Evolutionary conservation across 2,797 vertebrate species (phyloP).

Genomic region (Mionectes olivaceus): DNA sequence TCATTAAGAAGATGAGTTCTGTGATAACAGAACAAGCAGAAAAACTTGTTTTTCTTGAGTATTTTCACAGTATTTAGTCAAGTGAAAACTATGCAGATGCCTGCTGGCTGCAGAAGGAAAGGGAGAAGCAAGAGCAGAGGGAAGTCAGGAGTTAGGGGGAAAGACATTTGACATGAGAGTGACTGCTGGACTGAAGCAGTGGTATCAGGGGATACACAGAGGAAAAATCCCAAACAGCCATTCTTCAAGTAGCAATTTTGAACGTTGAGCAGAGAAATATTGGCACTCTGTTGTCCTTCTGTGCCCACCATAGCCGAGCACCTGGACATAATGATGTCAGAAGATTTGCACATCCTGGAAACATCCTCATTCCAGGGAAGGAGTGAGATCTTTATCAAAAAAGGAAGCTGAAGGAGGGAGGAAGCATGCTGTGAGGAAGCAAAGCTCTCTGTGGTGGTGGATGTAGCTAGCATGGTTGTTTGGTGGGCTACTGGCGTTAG

Average conservation of each 20-base stretch:
- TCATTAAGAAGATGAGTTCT: neutral
- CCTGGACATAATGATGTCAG: neutral
- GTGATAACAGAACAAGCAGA: neutral
- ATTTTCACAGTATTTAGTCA: conserved; percentile 32
- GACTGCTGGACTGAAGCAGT: neutral
- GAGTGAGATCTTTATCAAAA: neutral
- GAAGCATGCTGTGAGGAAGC: neutral
- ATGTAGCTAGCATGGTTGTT: neutral
- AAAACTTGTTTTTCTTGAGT: conserved; percentile 31
- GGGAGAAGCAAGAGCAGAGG: neutral
- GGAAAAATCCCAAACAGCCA: neutral
- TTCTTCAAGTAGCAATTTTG: neutral
- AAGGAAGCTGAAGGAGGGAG: neutral
- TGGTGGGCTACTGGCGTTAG: neutral
- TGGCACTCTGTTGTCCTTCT: neutral
- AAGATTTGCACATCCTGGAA: neutral
- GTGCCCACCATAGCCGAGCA: neutral
- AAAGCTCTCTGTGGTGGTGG: neutral
- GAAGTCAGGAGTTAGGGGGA: neutral
- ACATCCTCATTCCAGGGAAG: neutral
- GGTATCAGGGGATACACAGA: neutral
- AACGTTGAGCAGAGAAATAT: neutral
- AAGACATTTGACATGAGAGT: neutral
- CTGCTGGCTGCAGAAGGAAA: conserved; percentile 16
- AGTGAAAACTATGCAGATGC: conserved; percentile 7